Base-by-base conservation (phyloP, 2,797 vertebrate genomes). In the Gorsachius magnificus region DNA sequence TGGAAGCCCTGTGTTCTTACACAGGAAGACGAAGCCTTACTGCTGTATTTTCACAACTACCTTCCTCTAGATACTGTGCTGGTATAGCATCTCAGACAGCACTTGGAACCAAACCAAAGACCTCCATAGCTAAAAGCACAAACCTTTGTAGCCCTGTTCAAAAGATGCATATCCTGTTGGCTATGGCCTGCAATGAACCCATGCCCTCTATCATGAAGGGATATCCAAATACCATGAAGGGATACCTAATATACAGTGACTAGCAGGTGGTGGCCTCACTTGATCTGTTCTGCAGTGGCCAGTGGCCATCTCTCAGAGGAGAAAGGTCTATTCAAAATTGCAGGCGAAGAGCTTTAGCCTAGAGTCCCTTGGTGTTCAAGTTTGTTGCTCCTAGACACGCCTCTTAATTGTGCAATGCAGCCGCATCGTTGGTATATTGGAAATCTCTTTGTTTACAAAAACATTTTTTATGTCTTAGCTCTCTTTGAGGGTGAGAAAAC, bases 381-480 rank as follows among this genome's bases (percentile, higher is more conserved):
- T 60, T 61, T 94, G 35, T 61, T 87, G n/a, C 46, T 90, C 35
- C 46, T 84, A 87, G 89, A 71, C 51, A n/a, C 0, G 1, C 48
- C 38, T 71, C 61, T 83, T 48, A 69, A 69, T 83, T 86, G 87
- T 91, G 82, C 79, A 88, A 60, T 70, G 56, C 65, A 71, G 50
- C 72, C 82, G 60, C 72, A 69, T 76, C 38, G 56, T 31, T 86
- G 76, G n/a, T 66, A 60, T 76, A 61, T n/a, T 96, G 88, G 53
- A 95, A 94, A 96, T 89, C 24, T 22, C 43, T 64, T 83, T 91
- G 69, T 94, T 96, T 94, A 83, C 91, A 87, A 90, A 91, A 76
- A 68, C 0, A 6, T 70, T 61, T 89, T 86, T 78, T 50, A 60
- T 41, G 50, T 83, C 79, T 89, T 80, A 86, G 77, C 28, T 88